These are phyloP conservation scores for Paracentrotus lividus DNA, from an alignment of 53 echinoderm and acorn worm species.

Conservation along the genomic window DNA sequence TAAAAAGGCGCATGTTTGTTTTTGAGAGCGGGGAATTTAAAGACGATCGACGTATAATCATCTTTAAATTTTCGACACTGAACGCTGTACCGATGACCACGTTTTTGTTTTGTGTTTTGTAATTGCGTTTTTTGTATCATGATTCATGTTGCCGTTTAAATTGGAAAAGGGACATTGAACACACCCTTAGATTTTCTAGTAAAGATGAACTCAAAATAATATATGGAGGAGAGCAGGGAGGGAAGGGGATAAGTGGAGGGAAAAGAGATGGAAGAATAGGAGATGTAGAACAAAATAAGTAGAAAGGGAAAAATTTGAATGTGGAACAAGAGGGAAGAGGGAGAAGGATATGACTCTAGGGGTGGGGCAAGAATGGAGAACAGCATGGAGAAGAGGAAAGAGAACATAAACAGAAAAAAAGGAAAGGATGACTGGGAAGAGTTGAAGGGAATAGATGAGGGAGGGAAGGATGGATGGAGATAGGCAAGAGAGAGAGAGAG, in stretches of 20 bases:
- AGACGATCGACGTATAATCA: too few species aligned
- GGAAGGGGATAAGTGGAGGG: too few species aligned
- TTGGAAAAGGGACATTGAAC: too few species aligned
- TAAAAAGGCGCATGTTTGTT: too few species aligned
- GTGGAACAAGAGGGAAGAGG: neutral
- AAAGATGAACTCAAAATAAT: neutral
- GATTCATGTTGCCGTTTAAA: too few species aligned
- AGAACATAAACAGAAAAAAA: neutral
- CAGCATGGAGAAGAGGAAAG: neutral
- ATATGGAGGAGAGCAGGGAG: neutral
- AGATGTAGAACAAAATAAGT: neutral
- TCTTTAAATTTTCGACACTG: too few species aligned
- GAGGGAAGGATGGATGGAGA: neutral
- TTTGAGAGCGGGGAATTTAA: too few species aligned
- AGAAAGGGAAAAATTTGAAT: too few species aligned
- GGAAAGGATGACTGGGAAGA: neutral
- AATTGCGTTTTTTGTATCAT: too few species aligned
- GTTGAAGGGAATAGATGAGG: neutral
- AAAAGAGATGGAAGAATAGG: neutral
- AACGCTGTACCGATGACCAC: too few species aligned
- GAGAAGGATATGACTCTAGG: neutral
- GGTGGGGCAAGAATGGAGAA: neutral
- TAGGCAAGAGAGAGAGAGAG: neutral
- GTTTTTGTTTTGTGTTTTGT: too few species aligned
- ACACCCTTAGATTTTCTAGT: neutral